Percentiles rank a stretch among this genome's conserved stretches.
These are phyloP conservation scores for Pagrus major DNA, from an alignment of 2,113 vertebrate genomes.

Conservation along the genomic window DNA sequence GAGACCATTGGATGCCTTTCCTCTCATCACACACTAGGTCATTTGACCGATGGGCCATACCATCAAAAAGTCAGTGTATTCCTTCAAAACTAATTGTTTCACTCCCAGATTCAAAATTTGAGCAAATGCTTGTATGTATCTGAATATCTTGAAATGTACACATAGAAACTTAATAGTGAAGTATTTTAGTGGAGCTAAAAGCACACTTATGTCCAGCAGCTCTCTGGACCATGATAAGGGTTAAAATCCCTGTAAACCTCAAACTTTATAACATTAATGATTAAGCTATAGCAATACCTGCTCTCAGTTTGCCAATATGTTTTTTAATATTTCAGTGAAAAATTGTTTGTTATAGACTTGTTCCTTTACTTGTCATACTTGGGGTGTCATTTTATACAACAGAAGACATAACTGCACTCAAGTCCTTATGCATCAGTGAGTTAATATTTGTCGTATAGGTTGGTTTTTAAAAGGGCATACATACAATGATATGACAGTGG, in stretches of 20 bases:
- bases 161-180: neutral
- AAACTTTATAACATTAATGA: slow-evolving; percentile 15
- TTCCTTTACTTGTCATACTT: slow-evolving; percentile 33
- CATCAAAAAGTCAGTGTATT: neutral
- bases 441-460: slow-evolving; percentile 24
- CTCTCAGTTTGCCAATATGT: slow-evolving; percentile 31
- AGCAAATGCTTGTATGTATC: neutral
- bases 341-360: slow-evolving; percentile 17
- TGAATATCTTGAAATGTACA: neutral
- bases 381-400: slow-evolving; percentile 33
- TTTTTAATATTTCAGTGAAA: slow-evolving; percentile 14
- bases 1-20: slow-evolving; percentile 4
- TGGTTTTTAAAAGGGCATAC: slow-evolving; percentile 18
- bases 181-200: slow-evolving; percentile 21
- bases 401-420: slow-evolving; percentile 3
- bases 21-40: neutral
- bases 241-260: slow-evolving; percentile 26
- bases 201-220: slow-evolving; percentile 9
- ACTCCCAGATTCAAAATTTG: neutral
- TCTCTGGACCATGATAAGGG: slow-evolving; percentile 24
- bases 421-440: neutral
- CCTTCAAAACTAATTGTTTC: neutral
- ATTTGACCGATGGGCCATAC: slow-evolving; percentile 10
- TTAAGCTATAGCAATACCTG: slow-evolving; percentile 45
- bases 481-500: neutral